These are phyloP conservation scores for Anguilla pacifica DNA, from an alignment of 2,797 vertebrate genomes.

Conservation along the genomic window DNA sequence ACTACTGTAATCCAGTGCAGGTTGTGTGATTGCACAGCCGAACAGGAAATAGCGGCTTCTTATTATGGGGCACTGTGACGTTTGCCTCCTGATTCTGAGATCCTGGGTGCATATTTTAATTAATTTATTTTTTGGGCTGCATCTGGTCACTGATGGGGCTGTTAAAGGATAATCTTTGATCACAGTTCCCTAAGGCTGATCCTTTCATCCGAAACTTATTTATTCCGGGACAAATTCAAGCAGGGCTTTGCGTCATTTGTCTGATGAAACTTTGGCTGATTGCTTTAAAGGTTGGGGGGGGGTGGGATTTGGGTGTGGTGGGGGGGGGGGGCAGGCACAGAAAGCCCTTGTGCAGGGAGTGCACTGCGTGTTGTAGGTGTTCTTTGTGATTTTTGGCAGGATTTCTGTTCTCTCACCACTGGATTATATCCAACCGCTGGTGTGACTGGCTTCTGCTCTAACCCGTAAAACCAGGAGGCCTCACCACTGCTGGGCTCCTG, in stretches of 20 bases:
- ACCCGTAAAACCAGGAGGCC: neutral
- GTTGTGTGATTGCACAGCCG: neutral
- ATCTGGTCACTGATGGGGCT: neutral
- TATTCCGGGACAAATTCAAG: neutral
- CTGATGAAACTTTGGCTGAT: neutral
- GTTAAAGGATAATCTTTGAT: neutral
- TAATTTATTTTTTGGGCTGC: neutral
- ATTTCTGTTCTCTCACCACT: neutral
- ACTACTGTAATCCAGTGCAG: neutral
- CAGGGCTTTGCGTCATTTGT: neutral
- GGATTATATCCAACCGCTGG: neutral
- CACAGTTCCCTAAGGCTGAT: neutral
- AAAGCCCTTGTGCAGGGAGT: neutral
- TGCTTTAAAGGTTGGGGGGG: neutral
- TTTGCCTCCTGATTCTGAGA: neutral
- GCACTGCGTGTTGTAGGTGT: neutral
- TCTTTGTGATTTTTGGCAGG: neutral
- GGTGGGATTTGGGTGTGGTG: too few species aligned
- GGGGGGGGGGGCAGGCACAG: too few species aligned
- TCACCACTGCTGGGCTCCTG: neutral
- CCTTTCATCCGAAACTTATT: neutral
- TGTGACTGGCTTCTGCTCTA: neutral
- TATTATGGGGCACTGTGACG: neutral
- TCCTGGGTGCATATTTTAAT: neutral
- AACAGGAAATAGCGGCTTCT: neutral